Percentiles rank a stretch among this genome's conserved stretches.
These are phyloP conservation scores for Oscheius sp. DNA, from an alignment of 1,140 invertebrate species.

Conservation along the genomic window DNA sequence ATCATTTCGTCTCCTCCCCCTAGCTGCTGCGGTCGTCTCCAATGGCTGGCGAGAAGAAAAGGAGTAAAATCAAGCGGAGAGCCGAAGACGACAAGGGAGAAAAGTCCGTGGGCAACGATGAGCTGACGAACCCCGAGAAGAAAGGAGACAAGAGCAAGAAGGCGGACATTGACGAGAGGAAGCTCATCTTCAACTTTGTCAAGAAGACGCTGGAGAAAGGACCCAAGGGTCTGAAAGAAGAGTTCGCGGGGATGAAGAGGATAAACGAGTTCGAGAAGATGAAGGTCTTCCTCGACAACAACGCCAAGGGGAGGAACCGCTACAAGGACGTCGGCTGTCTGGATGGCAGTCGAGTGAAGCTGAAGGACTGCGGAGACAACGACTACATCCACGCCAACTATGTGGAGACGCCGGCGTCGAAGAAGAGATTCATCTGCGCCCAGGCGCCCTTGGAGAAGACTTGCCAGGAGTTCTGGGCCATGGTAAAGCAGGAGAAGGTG, in stretches of 20 bases:
- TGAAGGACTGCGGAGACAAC: slow-evolving; percentile 4
- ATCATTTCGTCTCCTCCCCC: too few species aligned
- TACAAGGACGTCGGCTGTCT: slow-evolving; percentile 32
- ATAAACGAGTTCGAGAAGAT: not conserved
- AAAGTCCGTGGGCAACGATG: too few species aligned
- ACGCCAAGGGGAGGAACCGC: slow-evolving; percentile 1
- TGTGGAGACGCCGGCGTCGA: slow-evolving; percentile 69
- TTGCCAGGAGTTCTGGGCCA: slow-evolving; percentile 82
- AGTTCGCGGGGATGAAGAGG: not conserved
- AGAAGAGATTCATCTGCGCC: slow-evolving; percentile 78
- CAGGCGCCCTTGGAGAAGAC: slow-evolving; percentile 81
- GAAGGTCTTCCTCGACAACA: not conserved
- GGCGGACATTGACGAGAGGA: too few species aligned
- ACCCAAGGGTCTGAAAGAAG: not conserved
- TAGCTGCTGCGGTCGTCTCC: too few species aligned
- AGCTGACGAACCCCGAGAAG: too few species aligned
- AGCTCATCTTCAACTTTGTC: not conserved
- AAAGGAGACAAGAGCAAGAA: too few species aligned
- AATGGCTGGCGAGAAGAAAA: too few species aligned
- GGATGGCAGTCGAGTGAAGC: slow-evolving; percentile 25
- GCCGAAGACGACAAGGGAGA: too few species aligned
- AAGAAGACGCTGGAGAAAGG: not conserved
- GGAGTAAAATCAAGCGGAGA: too few species aligned
- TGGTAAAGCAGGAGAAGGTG: slow-evolving; percentile 76
- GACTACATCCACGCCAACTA: slow-evolving; percentile 63